Conservation (phyloP, 2,113 vertebrate species). For the Vidua macroura region DNA sequence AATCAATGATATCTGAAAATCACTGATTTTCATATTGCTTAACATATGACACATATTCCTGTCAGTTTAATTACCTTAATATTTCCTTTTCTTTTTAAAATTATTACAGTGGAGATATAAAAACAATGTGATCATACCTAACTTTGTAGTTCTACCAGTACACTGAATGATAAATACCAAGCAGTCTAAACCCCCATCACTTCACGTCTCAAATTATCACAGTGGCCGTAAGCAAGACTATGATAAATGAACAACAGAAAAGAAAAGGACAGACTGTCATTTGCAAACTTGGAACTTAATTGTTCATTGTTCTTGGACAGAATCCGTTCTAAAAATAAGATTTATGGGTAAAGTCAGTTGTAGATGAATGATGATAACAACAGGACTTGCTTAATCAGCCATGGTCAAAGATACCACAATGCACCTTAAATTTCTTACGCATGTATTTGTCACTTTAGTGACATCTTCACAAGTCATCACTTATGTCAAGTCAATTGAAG, state of each 20-base stretch:
- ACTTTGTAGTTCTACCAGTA: neutral
- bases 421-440: neutral
- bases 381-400: neutral
- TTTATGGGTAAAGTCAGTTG: neutral
- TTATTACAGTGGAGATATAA: neutral
- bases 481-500: neutral
- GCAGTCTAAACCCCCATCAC: neutral
- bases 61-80: neutral
- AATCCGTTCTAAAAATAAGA: neutral
- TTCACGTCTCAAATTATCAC: neutral
- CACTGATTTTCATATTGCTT: neutral
- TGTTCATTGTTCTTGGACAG: neutral
- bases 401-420: neutral
- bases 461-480: neutral
- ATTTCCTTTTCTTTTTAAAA: neutral
- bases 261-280: neutral
- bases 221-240: neutral
- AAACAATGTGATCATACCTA: neutral
- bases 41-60: neutral
- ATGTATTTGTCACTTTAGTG: neutral
- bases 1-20: neutral
- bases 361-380: neutral
- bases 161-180: neutral
- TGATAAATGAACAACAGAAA: conserved; percentile 13
- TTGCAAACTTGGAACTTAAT: neutral